Evolutionary conservation across 2,113 vertebrate species (phyloP), one percentile per base, ranked within the genome.

Genomic region (Notarius lentiginosus): DNA sequence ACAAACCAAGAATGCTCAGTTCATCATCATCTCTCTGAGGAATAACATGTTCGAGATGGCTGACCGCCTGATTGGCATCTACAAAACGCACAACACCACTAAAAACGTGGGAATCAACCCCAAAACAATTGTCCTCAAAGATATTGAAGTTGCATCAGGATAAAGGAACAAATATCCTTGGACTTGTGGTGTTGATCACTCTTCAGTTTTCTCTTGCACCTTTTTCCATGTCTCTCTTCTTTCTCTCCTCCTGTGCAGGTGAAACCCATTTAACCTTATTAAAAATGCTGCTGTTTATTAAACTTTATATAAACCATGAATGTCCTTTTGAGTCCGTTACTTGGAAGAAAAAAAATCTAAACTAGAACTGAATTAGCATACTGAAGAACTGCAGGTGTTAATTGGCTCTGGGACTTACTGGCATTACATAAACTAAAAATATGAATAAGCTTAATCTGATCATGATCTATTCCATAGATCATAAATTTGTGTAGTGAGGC

Each of bases 1-100:
- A 41, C 99, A 99, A 95, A 99, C 99, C 2, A 99, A 96, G 93
- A 99, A 99, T 1, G 98, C 98, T 79, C 98, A 99, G 89, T 99
- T 99, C 87, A 99, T 99, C 92, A 96, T 99, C 90, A 99, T 99
- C 94, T 99, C 97, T 34, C 94, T 99, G 94, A 95, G 98, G 87
- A 98, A 99, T 95, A 99, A 99, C 95, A 99, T 99, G 98, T 99
- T 99, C 84, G 99, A 99, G 92, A 99, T 99, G 1, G 96, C 97
- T 0, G 97, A 99, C 85, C 95, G 99, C 56, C 94, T 99, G 55
- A 97, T 99, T 53, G 99, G 99, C 68, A 99, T 99, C 91, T 99
- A 97, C 87, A 99, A 99, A 92, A 99, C 98, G 0, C 94, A 97
- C 89, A 99, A 99, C 88, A 97, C 95, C 92, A 99, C 98, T 0